Percentiles rank a stretch among this genome's conserved stretches.
Conservation (phyloP, 2,797 vertebrate genomes). For the Gouania willdenowi region DNA sequence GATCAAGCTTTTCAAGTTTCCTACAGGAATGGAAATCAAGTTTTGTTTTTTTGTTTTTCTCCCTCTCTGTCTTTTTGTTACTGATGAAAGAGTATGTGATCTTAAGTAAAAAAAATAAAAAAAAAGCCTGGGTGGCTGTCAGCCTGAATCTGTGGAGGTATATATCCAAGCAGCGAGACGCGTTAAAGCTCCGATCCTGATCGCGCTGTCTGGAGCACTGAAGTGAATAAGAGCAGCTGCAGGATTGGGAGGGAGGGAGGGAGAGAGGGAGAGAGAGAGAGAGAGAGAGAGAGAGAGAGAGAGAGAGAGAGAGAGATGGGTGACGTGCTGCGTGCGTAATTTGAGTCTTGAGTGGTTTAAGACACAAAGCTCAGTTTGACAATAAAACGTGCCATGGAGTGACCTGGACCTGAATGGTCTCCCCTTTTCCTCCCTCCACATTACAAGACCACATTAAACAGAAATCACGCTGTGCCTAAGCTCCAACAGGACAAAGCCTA, state of each 20-base stretch:
- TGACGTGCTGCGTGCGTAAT: conserved; percentile 46
- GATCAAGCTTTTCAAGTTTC: conserved; percentile 26
- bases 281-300: background rate
- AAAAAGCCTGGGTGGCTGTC: too few species aligned
- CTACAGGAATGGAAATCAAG: too few species aligned
- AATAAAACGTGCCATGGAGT: too few species aligned
- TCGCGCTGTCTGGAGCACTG: conserved; percentile 16
- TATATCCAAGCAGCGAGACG: conserved; percentile 21
- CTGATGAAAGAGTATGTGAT: too few species aligned
- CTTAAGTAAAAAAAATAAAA: too few species aligned
- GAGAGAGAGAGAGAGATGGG: background rate
- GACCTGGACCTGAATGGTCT: too few species aligned
- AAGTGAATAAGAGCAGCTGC: conserved; percentile 43
- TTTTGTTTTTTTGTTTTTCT: background rate
- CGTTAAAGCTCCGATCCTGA: conserved; percentile 12
- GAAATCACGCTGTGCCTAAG: too few species aligned
- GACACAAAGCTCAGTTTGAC: background rate
- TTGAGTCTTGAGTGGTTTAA: conserved; percentile 10
- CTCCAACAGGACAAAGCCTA: too few species aligned
- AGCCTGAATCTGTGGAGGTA: too few species aligned
- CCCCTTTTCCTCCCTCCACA: too few species aligned
- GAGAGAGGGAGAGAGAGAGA: background rate
- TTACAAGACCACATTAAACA: too few species aligned
- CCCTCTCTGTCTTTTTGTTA: too few species aligned
- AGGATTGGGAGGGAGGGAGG: background rate